Percentiles rank a stretch among this genome's conserved stretches.
Conservation (phyloP, 1,140 invertebrate species). For the Drosophila tristis region DNA sequence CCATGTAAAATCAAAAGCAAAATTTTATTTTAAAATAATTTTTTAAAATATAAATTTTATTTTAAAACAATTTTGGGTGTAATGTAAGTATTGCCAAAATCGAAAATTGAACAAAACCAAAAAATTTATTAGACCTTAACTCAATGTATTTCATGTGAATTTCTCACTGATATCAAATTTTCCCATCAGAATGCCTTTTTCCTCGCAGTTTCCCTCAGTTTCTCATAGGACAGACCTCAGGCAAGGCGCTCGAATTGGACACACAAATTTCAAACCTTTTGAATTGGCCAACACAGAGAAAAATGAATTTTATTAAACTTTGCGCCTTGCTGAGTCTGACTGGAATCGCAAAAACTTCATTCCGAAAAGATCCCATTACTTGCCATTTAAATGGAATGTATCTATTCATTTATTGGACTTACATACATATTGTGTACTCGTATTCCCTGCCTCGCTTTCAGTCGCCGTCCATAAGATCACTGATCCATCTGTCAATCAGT, state of each 20-base stretch:
- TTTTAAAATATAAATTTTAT: constrained; percentile 84
- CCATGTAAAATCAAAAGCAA: constrained; percentile 81
- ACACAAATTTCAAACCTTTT: neutral
- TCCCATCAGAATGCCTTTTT: constrained; percentile 30
- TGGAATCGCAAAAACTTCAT: constrained; percentile 48
- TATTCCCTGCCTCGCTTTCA: constrained; percentile 8
- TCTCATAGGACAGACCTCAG: constrained; percentile 9
- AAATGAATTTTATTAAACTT: neutral
- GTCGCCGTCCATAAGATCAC: constrained; percentile 35
- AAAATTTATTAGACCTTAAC: constrained; percentile 34
- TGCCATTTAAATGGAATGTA: constrained; percentile 42
- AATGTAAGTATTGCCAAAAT: constrained; percentile 82
- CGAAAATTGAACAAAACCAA: constrained; percentile 30
- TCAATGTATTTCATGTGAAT: constrained; percentile 71
- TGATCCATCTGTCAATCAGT: neutral
- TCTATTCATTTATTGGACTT: constrained; percentile 27
- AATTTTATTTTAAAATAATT: constrained; percentile 85
- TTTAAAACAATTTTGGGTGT: constrained; percentile 84
- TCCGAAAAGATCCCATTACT: constrained; percentile 37
- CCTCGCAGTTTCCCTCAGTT: constrained; percentile 18
- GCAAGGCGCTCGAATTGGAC: constrained; percentile 37
- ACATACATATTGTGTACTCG: too few species aligned
- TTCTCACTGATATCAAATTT: constrained; percentile 52
- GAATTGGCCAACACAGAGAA: constrained; percentile 26
- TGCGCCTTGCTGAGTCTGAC: constrained; percentile 37